These are phyloP conservation scores for Triplophysa rosa DNA, from an alignment of 2,113 vertebrate genomes.

Conservation along the genomic window DNA sequence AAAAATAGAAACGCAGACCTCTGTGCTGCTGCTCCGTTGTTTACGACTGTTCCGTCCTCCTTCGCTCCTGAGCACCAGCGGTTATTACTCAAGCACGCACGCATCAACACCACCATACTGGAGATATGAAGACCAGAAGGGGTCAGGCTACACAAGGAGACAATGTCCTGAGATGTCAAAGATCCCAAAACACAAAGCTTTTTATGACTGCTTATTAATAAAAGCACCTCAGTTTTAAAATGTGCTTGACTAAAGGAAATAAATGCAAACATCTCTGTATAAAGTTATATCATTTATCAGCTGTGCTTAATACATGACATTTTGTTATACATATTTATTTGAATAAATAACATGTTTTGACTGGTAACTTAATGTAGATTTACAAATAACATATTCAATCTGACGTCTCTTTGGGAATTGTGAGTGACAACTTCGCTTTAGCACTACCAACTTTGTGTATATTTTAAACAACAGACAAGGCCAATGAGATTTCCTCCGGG, in stretches of 20 bases:
- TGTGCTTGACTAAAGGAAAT: neutral
- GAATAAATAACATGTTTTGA: neutral
- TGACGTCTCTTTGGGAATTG: conserved; percentile 3
- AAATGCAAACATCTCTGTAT: neutral
- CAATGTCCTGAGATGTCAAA: conserved; percentile 60
- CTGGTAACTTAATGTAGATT: neutral
- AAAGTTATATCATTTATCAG: neutral
- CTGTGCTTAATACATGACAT: neutral
- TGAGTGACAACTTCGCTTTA: conserved; percentile 13
- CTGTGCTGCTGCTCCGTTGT: conserved; percentile 66
- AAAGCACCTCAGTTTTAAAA: conserved; percentile 5
- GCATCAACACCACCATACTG: conserved; percentile 3
- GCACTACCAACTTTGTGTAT: conserved; percentile 20
- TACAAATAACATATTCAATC: conserved; percentile 5
- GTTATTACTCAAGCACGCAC: conserved; percentile 62
- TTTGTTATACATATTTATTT: conserved; percentile 5
- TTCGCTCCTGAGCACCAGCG: conserved; percentile 43
- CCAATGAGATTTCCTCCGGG: conserved; percentile 41
- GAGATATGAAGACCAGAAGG: conserved; percentile 53
- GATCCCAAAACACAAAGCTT: conserved; percentile 65
- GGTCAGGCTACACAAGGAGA: conserved; percentile 57
- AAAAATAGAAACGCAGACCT: conserved; percentile 76
- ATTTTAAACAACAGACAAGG: conserved; percentile 19
- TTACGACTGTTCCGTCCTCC: conserved; percentile 54
- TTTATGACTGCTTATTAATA: conserved; percentile 69